Evolutionary conservation across 2,113 vertebrate genomes (phyloP), one percentile per base, ranked within the genome.

Genomic region (Alexandromys fortis): DNA sequence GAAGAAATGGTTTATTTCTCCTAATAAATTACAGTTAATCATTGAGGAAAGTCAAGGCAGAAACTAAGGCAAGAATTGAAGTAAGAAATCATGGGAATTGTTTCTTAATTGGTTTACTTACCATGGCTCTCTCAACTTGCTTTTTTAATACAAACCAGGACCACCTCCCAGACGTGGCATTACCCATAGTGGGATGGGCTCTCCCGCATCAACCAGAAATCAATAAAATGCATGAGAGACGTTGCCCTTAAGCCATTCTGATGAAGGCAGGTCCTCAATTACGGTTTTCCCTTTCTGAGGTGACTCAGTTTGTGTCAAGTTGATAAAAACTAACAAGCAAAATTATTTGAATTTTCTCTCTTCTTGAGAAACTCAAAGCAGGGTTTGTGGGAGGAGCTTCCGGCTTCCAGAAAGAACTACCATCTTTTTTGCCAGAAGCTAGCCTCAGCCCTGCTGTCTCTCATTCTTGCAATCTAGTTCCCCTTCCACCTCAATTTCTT

Each of bases 401-500:
- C 77, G 90, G 70, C 76, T 96, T 95, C 90, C 67, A 75, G 49
- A 52, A 16, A 93, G 81, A 88, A 93, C 17, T n/a, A 47, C 52
- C 70, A 73, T 76, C 35, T 96, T 63, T 61, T 49, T 45, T 77
- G 45, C 86, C 65, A 81, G 95, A 42, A 14, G 6, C 55, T 90
- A 90, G 79, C 83, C 65, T 94, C 83, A 87, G 38, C 52, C 26
- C 63, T 73, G 26, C 61, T 92, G 19, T n/a, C 52, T 89, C 55
- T 70, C 55, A 68, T 26, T 61, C 90, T 30, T 49, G 58, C 9
- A 91, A 38, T 61, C 63, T 45, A 85, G 17, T 77, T 95, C 79
- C 35, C 47, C 63, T 81, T 96, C 78, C 21, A 55, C 38, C 55
- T 35, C 45, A 68, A 86, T 94, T 90, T 94, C 38, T 7, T 96